phyloP scores from a whole-genome alignment of 2,113 vertebrate genomes.

The Polypterus senegalus region DNA sequence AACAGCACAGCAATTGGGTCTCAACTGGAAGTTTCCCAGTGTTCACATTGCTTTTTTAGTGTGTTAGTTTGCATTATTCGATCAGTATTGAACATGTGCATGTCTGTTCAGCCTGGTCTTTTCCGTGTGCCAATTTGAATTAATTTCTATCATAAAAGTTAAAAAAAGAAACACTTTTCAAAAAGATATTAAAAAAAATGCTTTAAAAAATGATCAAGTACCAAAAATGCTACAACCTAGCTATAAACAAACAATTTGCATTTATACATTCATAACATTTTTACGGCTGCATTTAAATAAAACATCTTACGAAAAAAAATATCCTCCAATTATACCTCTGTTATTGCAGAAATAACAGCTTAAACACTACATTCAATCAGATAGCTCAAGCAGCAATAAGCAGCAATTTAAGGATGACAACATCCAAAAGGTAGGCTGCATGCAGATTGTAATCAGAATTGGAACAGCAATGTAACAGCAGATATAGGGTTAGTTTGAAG shows the following conservation, averaged over 20 bases:
- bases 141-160: constrained; percentile 1
- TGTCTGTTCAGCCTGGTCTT: too few species aligned
- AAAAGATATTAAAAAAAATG: constrained; percentile 9
- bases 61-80: too few species aligned
- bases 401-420: too few species aligned
- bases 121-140: neutral
- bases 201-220: neutral
- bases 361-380: neutral
- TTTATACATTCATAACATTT: neutral
- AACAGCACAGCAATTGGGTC: too few species aligned
- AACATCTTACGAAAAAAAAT: neutral
- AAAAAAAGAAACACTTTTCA: constrained; percentile 5
- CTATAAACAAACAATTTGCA: neutral
- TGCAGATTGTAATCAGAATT: too few species aligned
- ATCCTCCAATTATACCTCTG: neutral
- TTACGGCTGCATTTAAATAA: neutral
- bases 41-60: too few species aligned
- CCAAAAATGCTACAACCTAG: constrained; percentile 2
- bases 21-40: too few species aligned
- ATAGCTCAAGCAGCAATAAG: neutral
- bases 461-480: too few species aligned
- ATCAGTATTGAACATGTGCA: too few species aligned
- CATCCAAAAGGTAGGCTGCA: too few species aligned
- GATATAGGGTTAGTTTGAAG: too few species aligned
- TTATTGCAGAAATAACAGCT: neutral